Evolutionary conservation across 2,797 vertebrate genomes (phyloP).

Genomic region (Onychomys leucogaster): DNA sequence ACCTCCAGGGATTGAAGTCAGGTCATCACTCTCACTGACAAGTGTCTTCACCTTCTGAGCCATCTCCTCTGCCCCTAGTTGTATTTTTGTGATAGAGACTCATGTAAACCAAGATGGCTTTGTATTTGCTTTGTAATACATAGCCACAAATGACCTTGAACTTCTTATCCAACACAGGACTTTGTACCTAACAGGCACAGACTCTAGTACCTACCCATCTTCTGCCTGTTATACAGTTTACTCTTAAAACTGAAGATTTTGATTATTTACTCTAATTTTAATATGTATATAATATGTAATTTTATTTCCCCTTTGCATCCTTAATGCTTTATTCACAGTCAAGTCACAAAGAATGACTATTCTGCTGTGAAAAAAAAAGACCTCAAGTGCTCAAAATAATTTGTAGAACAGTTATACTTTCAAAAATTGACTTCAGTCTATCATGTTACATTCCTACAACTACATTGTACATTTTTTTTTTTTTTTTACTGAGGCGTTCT

Average conservation of each 20-base stretch:
- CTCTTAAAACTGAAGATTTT: background rate
- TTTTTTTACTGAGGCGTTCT: conserved; percentile 16
- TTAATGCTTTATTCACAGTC: background rate
- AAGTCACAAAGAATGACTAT: background rate
- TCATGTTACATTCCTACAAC: conserved; percentile 44
- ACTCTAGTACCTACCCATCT: background rate
- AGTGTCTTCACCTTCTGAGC: background rate
- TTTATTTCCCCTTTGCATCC: background rate
- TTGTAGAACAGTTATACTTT: background rate
- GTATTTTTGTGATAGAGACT: background rate
- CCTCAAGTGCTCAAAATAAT: background rate
- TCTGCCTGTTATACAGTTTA: background rate
- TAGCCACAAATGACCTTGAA: background rate
- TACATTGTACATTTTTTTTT: conserved; percentile 34
- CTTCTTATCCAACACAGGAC: background rate
- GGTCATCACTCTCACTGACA: background rate
- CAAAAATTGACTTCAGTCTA: conserved; percentile 15
- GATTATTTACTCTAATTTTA: background rate
- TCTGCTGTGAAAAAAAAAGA: background rate
- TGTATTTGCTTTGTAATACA: background rate
- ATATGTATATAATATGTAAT: background rate
- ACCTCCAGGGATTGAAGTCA: background rate
- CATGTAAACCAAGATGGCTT: background rate
- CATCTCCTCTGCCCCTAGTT: background rate
- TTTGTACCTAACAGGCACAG: background rate